Conservation (phyloP, 2,113 vertebrate genomes). For the Ameiurus melas region DNA sequence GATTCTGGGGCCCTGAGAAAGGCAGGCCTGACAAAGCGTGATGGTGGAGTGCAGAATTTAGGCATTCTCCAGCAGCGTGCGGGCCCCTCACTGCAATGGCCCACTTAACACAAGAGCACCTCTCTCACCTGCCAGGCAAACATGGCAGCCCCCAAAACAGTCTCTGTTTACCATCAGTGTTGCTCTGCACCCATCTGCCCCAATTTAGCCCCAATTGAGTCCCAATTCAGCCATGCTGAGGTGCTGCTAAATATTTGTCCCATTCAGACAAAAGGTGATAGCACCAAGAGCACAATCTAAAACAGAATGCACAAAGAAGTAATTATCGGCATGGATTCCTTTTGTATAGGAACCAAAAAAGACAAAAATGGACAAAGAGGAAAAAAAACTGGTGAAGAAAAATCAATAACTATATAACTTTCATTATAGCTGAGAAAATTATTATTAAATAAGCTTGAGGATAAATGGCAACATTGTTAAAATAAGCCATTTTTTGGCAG, state of each 20-base stretch:
- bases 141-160: slow-evolving; percentile 57
- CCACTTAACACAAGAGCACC: slow-evolving; percentile 90
- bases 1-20: slow-evolving; percentile 88
- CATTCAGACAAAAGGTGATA: slow-evolving; percentile 50
- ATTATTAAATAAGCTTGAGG: background rate
- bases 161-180: slow-evolving; percentile 46
- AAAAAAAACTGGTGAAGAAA: background rate
- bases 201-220: slow-evolving; percentile 51
- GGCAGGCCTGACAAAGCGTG: slow-evolving; percentile 83
- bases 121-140: slow-evolving; percentile 91
- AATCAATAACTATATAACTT: background rate
- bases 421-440: background rate
- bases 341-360: background rate
- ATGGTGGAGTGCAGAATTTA: slow-evolving; percentile 89
- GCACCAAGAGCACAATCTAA: slow-evolving; percentile 26
- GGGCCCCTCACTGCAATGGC: slow-evolving; percentile 82
- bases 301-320: slow-evolving; percentile 27
- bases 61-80: slow-evolving; percentile 83
- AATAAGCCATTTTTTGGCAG: background rate
- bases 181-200: slow-evolving; percentile 47
- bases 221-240: slow-evolving; percentile 48
- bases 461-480: background rate
- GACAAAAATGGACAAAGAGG: background rate
- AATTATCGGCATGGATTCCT: background rate
- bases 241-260: slow-evolving; percentile 52